Evolutionary conservation across 2,888 invertebrate genomes (phyloP), one percentile per base, ranked within the genome.

Genomic region (Hartigia nigra): DNA sequence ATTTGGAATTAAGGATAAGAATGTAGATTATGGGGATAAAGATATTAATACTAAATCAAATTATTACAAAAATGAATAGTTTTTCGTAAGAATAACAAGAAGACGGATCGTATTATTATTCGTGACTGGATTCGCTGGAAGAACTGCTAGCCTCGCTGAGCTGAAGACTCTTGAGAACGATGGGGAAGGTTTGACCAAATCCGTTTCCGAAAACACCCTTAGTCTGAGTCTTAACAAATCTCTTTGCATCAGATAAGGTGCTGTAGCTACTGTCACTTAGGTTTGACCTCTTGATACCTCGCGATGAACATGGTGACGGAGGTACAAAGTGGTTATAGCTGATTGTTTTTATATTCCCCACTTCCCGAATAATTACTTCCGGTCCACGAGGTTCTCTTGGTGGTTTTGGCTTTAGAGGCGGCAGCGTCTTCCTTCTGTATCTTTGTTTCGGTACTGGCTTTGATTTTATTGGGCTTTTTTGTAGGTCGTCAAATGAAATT

Each of bases 331-430:
- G 74, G 76, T 88, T 82, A 76, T 87, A 88, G 80, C 81, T 89
- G 31, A 87, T 75, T 12, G 90, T 88, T 37, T 77, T 86, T 1
- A 82, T 78, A 5, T 87, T 87, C 55, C 87, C 84, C 78, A 87
- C 81, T 11, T 87, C 83, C 70, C 81, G 82, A 31, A 87, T 55
- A 9, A 55, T 79, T 39, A 31, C 77, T 69, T 32, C 12, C 23
- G 23, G 76, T 31, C 69, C 9, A 36, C 77, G n/a, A 32, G 9
- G 31, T 23, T 70, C 12, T 12, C 12, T 70, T 23, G 0, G 12
- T 31, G 69, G 12, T 86, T 85, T 77, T 32, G 70, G 39, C 36
- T 12, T 34, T 35, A 5, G 11, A 32, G 12, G n/a, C 75, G 12
- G 36, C 23, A 55, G 74, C 32, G 23, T 23, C 39, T 39, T 39